Conservation (phyloP, 2,113 vertebrate genomes). For the Struthidea cinerea region DNA sequence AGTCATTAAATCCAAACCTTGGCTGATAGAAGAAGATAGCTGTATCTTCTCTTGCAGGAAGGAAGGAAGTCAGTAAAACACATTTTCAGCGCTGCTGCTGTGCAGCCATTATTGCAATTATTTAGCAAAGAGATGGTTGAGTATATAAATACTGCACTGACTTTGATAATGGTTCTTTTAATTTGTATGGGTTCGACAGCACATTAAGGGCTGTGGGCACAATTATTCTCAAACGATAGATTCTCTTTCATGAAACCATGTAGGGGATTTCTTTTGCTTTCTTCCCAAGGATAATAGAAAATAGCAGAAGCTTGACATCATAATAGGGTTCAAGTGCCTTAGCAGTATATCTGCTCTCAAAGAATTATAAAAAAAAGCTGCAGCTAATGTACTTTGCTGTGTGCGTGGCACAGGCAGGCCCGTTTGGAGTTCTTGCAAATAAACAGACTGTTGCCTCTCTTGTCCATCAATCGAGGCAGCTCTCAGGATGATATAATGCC, state of each 20-base stretch:
- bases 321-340: slow-evolving; percentile 61
- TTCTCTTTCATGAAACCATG: background rate
- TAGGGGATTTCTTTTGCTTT: slow-evolving; percentile 26
- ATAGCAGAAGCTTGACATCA: slow-evolving; percentile 51
- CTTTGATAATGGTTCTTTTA: slow-evolving; percentile 14
- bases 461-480: slow-evolving; percentile 54
- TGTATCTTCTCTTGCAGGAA: background rate
- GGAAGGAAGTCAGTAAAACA: slow-evolving; percentile 11
- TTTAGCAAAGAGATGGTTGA: background rate
- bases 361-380: slow-evolving; percentile 40
- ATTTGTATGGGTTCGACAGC: background rate
- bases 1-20: slow-evolving; percentile 49
- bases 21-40: slow-evolving; percentile 24
- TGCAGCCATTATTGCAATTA: background rate
- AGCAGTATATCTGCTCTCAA: slow-evolving; percentile 23
- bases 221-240: background rate
- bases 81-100: background rate
- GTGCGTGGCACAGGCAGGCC: background rate
- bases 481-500: slow-evolving; percentile 8
- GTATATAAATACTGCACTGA: slow-evolving; percentile 5
- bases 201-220: background rate
- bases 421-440: slow-evolving; percentile 27
- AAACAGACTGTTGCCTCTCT: slow-evolving; percentile 56
- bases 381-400: slow-evolving; percentile 26
- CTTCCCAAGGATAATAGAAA: slow-evolving; percentile 44